These are phyloP conservation scores for Cataglyphis hispanica DNA, from an alignment of 1,140 invertebrate species.

Conservation along the genomic window DNA sequence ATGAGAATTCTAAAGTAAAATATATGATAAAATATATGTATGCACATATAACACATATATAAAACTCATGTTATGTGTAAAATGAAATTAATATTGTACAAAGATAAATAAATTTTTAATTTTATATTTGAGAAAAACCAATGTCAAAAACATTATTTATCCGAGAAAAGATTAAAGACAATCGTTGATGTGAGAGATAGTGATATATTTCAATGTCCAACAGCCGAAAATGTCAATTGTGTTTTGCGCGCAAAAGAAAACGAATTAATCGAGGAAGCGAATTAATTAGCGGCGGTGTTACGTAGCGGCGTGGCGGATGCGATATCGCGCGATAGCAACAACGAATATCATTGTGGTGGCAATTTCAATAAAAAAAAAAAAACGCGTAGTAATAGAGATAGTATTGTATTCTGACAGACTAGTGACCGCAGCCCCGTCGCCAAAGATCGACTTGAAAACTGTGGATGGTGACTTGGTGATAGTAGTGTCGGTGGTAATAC, in stretches of 20 bases:
- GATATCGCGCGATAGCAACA: slow-evolving; percentile 5
- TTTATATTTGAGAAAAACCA: neutral
- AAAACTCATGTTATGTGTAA: too few relatives aligned
- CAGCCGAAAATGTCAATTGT: slow-evolving; percentile 54
- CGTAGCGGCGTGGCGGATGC: neutral
- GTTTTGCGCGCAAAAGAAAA: slow-evolving; percentile 35
- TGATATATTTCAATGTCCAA: slow-evolving; percentile 24
- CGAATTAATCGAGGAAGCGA: slow-evolving; percentile 32
- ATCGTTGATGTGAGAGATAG: slow-evolving; percentile 22
- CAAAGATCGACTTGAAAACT: slow-evolving; percentile 83
- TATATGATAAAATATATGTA: neutral
- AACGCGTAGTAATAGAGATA: slow-evolving; percentile 63
- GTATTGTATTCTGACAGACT: slow-evolving; percentile 83
- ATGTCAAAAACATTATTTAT: neutral
- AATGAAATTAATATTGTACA: neutral
- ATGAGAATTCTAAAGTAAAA: neutral
- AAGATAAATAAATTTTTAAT: neutral
- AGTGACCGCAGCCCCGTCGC: slow-evolving; percentile 79
- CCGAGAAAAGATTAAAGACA: neutral
- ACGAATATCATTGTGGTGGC: slow-evolving; percentile 24
- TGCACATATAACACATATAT: neutral
- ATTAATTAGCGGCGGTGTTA: slow-evolving; percentile 43
- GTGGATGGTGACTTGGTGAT: slow-evolving; percentile 86
- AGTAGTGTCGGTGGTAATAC: slow-evolving; percentile 62
- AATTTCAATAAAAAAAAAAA: slow-evolving; percentile 25